A percentile compares a stretch with the other conserved stretches of the same genome.
Conservation (phyloP, 1,140 invertebrate genomes). For the Achroia grisella region DNA sequence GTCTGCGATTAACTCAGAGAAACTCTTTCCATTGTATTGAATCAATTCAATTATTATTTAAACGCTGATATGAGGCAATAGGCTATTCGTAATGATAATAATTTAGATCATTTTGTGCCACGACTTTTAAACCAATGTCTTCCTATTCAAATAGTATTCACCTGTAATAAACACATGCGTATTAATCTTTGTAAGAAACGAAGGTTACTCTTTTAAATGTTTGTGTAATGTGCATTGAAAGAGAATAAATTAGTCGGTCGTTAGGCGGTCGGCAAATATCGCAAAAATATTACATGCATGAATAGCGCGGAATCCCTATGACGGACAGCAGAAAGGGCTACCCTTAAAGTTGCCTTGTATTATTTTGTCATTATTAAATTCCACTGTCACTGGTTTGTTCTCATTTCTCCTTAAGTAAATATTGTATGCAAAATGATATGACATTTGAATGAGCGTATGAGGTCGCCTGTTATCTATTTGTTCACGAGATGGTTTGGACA, state of each 20-base stretch:
- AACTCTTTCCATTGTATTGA: slow-evolving; percentile 52
- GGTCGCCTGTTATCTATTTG: slow-evolving; percentile 45
- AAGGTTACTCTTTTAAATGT: neutral
- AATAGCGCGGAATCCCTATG: slow-evolving; percentile 58
- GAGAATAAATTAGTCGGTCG: slow-evolving; percentile 66
- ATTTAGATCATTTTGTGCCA: neutral
- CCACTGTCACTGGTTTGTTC: slow-evolving; percentile 58
- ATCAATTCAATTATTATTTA: slow-evolving; percentile 58
- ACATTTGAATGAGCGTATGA: slow-evolving; percentile 70
- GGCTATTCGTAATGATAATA: slow-evolving; percentile 1
- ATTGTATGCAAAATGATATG: slow-evolving; percentile 73
- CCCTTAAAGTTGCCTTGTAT: slow-evolving; percentile 69
- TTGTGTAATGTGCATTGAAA: slow-evolving; percentile 25
- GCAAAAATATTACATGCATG: slow-evolving; percentile 68
- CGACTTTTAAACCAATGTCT: too few relatives aligned
- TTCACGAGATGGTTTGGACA: slow-evolving; percentile 23
- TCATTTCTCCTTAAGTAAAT: slow-evolving; percentile 65
- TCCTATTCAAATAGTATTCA: too few relatives aligned
- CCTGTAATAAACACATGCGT: too few relatives aligned
- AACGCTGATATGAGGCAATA: slow-evolving; percentile 21
- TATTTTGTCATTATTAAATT: slow-evolving; percentile 74
- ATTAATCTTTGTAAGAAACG: too few relatives aligned
- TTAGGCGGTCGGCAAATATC: slow-evolving; percentile 65
- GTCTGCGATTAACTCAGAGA: slow-evolving; percentile 57
- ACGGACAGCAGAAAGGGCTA: slow-evolving; percentile 69